phyloP scores from a whole-genome alignment of 35 echinoderm and acorn worm species.

The Ophioderma brevispina region DNA sequence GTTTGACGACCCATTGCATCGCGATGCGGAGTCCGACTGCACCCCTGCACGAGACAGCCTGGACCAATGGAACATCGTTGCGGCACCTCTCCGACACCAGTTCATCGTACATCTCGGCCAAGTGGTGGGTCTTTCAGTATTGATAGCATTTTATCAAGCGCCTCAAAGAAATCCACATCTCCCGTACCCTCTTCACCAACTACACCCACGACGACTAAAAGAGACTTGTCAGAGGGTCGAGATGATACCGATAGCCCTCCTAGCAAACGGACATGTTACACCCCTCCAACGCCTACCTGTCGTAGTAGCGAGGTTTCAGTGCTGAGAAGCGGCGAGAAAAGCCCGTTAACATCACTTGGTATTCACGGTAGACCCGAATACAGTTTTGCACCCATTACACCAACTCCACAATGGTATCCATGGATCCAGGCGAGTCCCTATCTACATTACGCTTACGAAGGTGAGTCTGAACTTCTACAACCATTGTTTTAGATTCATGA shows the following conservation, averaged over 20 bases:
- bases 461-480: neutral
- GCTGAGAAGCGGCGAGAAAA: neutral
- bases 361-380: neutral
- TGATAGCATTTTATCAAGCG: neutral
- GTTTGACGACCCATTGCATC: neutral
- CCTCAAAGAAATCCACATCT: neutral
- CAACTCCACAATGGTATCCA: slow-evolving; percentile 30
- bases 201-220: neutral
- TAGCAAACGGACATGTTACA: neutral
- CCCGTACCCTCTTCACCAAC: neutral
- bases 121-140: neutral
- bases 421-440: slow-evolving; percentile 26
- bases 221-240: neutral
- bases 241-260: neutral
- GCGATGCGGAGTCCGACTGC: neutral
- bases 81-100: neutral
- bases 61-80: neutral
- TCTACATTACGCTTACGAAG: slow-evolving; percentile 46
- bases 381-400: neutral
- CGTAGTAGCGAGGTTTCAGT: neutral
- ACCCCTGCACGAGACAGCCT: neutral
- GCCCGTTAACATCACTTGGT: neutral
- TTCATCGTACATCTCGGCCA: neutral
- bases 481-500: neutral
- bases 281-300: neutral